Base-by-base conservation (phyloP, 2,888 invertebrate genomes). In the Dolichopus griseipennis region DNA sequence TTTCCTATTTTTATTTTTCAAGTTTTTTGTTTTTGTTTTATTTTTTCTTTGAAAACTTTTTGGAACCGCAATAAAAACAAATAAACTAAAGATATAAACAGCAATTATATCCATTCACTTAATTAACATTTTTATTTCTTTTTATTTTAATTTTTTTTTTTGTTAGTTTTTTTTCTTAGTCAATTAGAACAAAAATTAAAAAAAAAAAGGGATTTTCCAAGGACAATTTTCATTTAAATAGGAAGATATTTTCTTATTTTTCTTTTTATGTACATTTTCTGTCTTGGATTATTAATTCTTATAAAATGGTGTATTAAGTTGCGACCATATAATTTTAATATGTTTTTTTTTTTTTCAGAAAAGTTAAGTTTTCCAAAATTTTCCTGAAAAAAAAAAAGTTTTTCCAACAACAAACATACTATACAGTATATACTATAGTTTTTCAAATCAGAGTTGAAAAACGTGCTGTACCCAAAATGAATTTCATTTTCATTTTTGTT, bases 61-160 rank as follows among this genome's bases (percentile, higher is more conserved):
- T 52, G 52, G 6, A 52, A 52, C 52, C 52, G 52, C 52, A 52
- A 52, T 52, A 52, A 52, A 52, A 52, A n/a, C 52, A 52, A 52
- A 52, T 52, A 52, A 52, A 52, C 52, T 15, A 52, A 52, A 52
- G 52, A 52, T 18, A 52, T 52, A 52, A 52, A 52, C 52, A 52
- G 52, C 52, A n/a, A 15, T 52, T 52, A 52, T 52, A 52, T 52
- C 52, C 52, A 52, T 52, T 52, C 52, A 52, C 18, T 52, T 52
- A 52, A 52, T 52, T 52, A 52, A 52, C 52, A 52, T 52, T 52
- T n/a, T 52, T 18, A 52, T 52, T 52, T 52, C n/a, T 15, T 52
- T 41, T 15, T 18, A 37, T 37, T 37, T 37, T 37, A 9, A 10
- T 37, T 37, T 37, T 10, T 37, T 37, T 37, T 10, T 37, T 37